Percentiles rank a stretch among this genome's conserved stretches.
Evolutionary conservation across 2,888 invertebrate species (phyloP).

Genomic region (Diadegma fenestrale): DNA sequence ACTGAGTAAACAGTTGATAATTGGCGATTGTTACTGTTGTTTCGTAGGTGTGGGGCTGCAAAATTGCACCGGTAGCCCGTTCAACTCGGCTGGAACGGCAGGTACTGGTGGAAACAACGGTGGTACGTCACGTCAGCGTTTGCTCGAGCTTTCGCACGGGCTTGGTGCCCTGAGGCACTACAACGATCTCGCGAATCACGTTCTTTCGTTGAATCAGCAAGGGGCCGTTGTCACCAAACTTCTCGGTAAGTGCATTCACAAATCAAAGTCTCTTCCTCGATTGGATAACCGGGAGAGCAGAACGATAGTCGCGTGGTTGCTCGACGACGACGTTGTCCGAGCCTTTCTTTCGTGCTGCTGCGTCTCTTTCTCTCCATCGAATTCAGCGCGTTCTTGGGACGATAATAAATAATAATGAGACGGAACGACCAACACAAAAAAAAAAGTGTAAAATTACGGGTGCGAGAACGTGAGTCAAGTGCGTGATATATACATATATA

Average conservation of each 20-base stretch:
- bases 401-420: constrained; percentile 54
- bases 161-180: constrained; percentile 92
- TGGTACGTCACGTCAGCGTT: constrained; percentile 89
- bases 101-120: constrained; percentile 77
- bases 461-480: constrained; percentile 17
- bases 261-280: constrained; percentile 58
- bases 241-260: constrained; percentile 89
- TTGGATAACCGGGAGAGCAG: constrained; percentile 2
- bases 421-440: constrained; percentile 19
- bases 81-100: constrained; percentile 68
- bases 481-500: neutral
- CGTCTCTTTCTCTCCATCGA: constrained; percentile 4
- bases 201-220: constrained; percentile 92
- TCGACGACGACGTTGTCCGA: neutral
- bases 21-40: constrained; percentile 20
- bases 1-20: constrained; percentile 13
- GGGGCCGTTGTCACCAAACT: constrained; percentile 95
- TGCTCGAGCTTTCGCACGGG: constrained; percentile 92
- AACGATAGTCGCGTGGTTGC: neutral
- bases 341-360: neutral
- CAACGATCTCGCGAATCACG: constrained; percentile 94
- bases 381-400: constrained; percentile 40
- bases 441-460: constrained; percentile 14
- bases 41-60: constrained; percentile 79
- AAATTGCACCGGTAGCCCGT: constrained; percentile 80